These are phyloP conservation scores for Caradrina kadenii DNA, from an alignment of 2,888 invertebrate species.

Conservation along the genomic window DNA sequence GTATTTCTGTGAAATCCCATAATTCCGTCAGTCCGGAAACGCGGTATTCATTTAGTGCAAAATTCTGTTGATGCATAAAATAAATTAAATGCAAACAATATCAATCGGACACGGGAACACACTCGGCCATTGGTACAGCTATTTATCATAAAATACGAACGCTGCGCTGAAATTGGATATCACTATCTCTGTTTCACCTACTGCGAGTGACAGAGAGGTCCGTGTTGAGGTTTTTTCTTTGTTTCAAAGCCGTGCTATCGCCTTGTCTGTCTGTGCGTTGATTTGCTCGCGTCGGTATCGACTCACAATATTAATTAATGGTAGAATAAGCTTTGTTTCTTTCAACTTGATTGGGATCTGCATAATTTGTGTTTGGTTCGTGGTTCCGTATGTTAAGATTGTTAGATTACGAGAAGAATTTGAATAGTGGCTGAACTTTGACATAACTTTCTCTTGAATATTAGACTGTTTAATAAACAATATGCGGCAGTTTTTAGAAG, in stretches of 20 bases:
- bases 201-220: conserved; percentile 69
- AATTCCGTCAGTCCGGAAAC: conserved; percentile 70
- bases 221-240: conserved; percentile 72
- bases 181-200: conserved; percentile 68
- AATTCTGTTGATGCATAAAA: conserved; percentile 80
- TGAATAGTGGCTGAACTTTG: conserved; percentile 1
- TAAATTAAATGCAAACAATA: conserved; percentile 86
- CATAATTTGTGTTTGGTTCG: conserved; percentile 64
- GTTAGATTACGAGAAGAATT: conserved; percentile 4
- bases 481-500: neutral
- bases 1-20: conserved; percentile 65
- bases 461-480: neutral
- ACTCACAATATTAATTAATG: conserved; percentile 86
- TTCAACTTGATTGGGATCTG: conserved; percentile 74
- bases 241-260: conserved; percentile 81
- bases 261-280: conserved; percentile 80
- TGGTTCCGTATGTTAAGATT: conserved; percentile 63
- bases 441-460: conserved; percentile 12
- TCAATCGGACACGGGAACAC: conserved; percentile 87
- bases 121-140: conserved; percentile 82
- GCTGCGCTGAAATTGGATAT: conserved; percentile 78
- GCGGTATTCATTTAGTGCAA: conserved; percentile 77
- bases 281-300: conserved; percentile 84
- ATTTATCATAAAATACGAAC: conserved; percentile 87
- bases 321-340: conserved; percentile 84